A percentile compares a stretch with the other conserved stretches of the same genome.
Conservation (phyloP, 2,888 invertebrate genomes). For the Trachelus iudaicus region DNA sequence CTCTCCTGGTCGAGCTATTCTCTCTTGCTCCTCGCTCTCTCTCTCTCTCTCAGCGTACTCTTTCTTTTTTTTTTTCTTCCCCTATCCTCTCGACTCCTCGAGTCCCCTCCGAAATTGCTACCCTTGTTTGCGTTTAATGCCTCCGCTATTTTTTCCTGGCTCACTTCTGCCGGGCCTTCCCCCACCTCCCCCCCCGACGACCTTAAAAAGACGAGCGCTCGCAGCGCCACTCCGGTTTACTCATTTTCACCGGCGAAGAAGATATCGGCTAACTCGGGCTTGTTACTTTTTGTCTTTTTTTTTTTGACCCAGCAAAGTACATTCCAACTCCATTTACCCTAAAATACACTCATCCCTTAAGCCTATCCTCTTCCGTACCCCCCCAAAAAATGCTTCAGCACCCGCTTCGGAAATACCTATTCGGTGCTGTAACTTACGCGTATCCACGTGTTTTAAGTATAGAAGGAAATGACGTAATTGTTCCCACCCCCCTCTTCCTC, state of each 20-base stretch:
- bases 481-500: not conserved
- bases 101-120: slow-evolving; percentile 58
- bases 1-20: slow-evolving; percentile 24
- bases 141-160: slow-evolving; percentile 53
- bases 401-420: not conserved
- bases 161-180: slow-evolving; percentile 23
- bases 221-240: slow-evolving; percentile 15
- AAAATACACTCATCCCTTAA: not conserved
- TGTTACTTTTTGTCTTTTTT: not conserved
- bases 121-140: slow-evolving; percentile 63
- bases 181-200: slow-evolving; percentile 3
- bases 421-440: not conserved
- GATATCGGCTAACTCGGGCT: not conserved
- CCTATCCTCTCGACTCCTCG: slow-evolving; percentile 54
- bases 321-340: not conserved
- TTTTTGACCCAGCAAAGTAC: not conserved
- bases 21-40: slow-evolving; percentile 28
- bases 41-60: slow-evolving; percentile 27
- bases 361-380: not conserved
- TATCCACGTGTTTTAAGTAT: not conserved
- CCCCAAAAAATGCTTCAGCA: not conserved
- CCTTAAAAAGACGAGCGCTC: slow-evolving; percentile 28
- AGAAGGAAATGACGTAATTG: not conserved
- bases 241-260: slow-evolving; percentile 26
- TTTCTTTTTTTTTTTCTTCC: slow-evolving; percentile 21